Base-by-base conservation (phyloP, 2,113 vertebrate genomes). In the Andinoacara biseriatus region DNA sequence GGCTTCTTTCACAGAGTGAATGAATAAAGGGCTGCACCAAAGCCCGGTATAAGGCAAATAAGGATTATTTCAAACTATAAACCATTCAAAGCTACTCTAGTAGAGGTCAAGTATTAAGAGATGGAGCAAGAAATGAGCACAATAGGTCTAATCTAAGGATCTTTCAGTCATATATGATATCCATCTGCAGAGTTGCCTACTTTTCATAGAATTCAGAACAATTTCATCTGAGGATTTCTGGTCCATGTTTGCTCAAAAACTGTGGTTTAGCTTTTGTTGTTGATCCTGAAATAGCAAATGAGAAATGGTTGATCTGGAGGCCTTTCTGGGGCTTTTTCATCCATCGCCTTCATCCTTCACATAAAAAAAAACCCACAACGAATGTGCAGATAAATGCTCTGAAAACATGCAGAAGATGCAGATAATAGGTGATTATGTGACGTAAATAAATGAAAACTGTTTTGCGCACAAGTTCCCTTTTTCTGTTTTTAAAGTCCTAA, bases 81-180 rank as follows among this genome's bases (percentile, higher is more conserved):
- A 0, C 20, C 11, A 31, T 29, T 49, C 43, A 69, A 49, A 49
- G 24, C 0, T 69, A 26, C 10, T 52, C 24, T 31, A 20, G 3
- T 14, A 18, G 24, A 52, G 65, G 5, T 72, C 65, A 72, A 69
- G 3, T 49, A 72, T 72, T 52, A 52, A 31, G 49, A 29, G 18
- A 69, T 49, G 18, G 40, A 69, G 63, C 40, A 49, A 40, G 24
- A 11, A 69, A 49, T 49, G 9, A 49, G 13, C 43, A 72, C 10
- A 52, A 52, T 10, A 31, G 43, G 20, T 22, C 0, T 0, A 0
- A 29, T 52, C 24, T 69, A 17, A 52, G 15, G 65, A 49, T 49
- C 24, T 69, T 49, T 20, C 3, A 52, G 65, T 72, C 49, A 72
- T 0, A 46, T 46, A 46, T 15, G 13, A 46, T 46, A 5, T 13